Percentiles rank a stretch among this genome's conserved stretches.
Conservation (phyloP, 2,888 invertebrate genomes). For the Tridacna gigas region DNA sequence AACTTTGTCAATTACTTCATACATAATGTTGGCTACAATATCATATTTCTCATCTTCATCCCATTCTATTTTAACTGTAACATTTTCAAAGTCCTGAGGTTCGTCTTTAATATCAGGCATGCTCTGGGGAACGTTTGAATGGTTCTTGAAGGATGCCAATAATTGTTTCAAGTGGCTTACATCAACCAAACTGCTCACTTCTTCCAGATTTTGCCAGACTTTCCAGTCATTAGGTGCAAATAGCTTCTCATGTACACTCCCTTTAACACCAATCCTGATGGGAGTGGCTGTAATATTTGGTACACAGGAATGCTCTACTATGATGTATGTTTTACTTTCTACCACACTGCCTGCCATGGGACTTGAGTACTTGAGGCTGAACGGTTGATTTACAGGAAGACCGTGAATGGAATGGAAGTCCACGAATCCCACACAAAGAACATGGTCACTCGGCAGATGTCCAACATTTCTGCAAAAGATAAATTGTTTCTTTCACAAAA, state of each 20-base stretch:
- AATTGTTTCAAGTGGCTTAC: neutral
- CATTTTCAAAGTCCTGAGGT: too few species aligned
- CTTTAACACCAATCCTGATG: neutral
- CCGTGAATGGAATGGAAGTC: neutral
- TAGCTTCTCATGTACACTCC: neutral
- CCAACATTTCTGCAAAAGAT: too few species aligned
- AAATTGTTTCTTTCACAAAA: too few species aligned
- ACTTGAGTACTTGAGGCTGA: neutral
- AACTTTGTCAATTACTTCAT: neutral
- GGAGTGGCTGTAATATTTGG: neutral
- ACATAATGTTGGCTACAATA: neutral
- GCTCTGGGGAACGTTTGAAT: too few species aligned
- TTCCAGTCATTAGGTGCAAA: neutral
- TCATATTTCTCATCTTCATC: neutral
- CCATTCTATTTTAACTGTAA: neutral
- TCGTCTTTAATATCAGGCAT: too few species aligned
- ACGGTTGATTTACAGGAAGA: neutral
- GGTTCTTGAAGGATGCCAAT: neutral
- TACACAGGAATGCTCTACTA: neutral
- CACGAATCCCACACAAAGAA: neutral
- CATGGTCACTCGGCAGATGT: too few species aligned
- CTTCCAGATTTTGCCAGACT: neutral
- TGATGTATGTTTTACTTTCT: conserved; percentile 7
- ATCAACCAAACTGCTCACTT: neutral
- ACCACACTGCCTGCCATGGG: neutral